Evolutionary conservation across 2,797 vertebrate species (phyloP), one percentile per base, ranked within the genome.

Genomic region (Distichodus sexfasciatus): DNA sequence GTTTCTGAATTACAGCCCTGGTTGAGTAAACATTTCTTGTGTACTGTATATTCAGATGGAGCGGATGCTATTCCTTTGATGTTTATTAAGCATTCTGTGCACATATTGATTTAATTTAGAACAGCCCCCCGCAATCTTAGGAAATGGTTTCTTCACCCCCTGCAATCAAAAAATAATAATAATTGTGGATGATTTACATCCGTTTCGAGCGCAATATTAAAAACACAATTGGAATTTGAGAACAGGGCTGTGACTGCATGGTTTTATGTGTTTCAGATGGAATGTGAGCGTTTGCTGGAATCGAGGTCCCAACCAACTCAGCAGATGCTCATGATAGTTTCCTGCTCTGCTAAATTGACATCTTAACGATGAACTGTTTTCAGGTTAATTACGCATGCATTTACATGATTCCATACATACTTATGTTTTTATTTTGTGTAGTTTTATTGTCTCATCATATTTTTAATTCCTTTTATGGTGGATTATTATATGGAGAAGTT

Each of bases 101-200:
- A 66, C 74, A 73, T 73, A 68, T 35, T 69, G 19, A 66, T 76
- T 50, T 78, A 69, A 78, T 78, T 81, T 44, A 28, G 58, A 76
- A 41, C 74, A 74, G 68, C 48, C 55, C 26, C 54, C 68, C 46
- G 54, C 58, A 72, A 76, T 66, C 60, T 14, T 66, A 57, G 54
- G 17, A 68, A 44, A 75, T 59, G 15, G 33, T 75, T 53, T 44
- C 66, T 69, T 72, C 36, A 69, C 65, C 43, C 43, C 33, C 50
- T 57, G 26, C 26, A 28, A 43, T 69, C 76, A 46, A 35, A 51
- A 31, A 74, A n/a, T n/a, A n/a, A n/a, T n/a, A 48, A 71, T 74
- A 78, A 76, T 74, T 71, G 58, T 44, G 33, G 40, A 59, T 81
- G 70, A 81, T 78, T 76, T 81, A 72, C 35, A 51, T 74, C 47